Conservation (phyloP, 2,797 vertebrate genomes). For the Nasua narica region DNA sequence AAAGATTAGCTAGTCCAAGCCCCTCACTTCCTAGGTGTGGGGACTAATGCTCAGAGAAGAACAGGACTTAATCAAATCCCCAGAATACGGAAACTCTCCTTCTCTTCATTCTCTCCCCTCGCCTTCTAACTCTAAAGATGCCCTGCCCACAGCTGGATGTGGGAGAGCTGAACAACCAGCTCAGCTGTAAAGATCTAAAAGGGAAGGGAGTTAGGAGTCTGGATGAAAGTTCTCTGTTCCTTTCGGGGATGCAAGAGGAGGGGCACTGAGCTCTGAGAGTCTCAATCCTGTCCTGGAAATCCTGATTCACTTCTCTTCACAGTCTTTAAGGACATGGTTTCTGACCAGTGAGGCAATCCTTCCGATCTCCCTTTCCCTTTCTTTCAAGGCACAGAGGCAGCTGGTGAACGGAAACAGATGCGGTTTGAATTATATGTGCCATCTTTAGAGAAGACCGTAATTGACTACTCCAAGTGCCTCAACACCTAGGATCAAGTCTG, state of each 20-base stretch:
- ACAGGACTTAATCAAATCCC: background rate
- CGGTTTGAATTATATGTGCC: background rate
- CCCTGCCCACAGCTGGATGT: background rate
- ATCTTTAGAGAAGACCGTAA: background rate
- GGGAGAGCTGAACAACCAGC: background rate
- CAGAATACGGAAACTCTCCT: background rate
- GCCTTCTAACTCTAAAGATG: background rate
- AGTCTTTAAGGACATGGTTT: background rate
- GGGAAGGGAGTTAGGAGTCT: background rate
- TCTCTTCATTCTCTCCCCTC: background rate
- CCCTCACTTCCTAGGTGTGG: background rate
- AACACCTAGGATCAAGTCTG: background rate
- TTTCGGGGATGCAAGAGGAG: background rate
- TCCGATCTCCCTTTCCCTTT: background rate
- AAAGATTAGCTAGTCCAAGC: background rate
- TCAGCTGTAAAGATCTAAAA: background rate
- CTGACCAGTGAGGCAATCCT: background rate
- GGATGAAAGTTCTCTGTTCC: background rate
- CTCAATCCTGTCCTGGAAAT: background rate
- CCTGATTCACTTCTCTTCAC: background rate
- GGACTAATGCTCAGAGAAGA: background rate
- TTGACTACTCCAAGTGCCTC: background rate
- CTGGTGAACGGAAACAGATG: background rate
- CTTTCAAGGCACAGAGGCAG: background rate
- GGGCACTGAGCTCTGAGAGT: background rate